phyloP scores from a whole-genome alignment of 2,888 invertebrate genomes.

The Buathra laborator region DNA sequence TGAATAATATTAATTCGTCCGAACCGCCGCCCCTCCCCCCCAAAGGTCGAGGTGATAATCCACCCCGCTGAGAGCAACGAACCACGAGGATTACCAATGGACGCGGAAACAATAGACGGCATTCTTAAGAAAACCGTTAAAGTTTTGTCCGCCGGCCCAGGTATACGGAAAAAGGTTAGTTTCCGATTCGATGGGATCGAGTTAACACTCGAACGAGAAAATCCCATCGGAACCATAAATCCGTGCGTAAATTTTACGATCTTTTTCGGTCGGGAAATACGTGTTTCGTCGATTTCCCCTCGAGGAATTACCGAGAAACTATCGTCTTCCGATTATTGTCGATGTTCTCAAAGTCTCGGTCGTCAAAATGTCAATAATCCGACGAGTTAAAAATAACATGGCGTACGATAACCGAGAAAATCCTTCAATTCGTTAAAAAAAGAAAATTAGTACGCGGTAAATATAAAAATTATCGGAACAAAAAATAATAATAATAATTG shows the following conservation, averaged over 20 bases:
- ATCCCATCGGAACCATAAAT: conserved; percentile 56
- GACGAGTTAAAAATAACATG: no score
- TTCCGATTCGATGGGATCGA: conserved; percentile 4
- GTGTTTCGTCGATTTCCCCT: no score
- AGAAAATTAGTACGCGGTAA: no score
- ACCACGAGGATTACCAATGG: conserved; percentile 11
- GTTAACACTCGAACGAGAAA: neutral
- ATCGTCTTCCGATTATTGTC: neutral
- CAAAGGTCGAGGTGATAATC: neutral
- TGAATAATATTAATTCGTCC: no score
- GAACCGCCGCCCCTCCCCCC: neutral
- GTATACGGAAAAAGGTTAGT: conserved; percentile 35
- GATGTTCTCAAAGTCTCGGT: neutral
- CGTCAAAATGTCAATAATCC: neutral
- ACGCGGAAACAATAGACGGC: conserved; percentile 34
- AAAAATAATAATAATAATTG: no score
- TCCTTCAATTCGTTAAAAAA: no score
- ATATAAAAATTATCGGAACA: no score
- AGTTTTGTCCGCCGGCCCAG: conserved; percentile 15
- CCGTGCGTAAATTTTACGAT: conserved; percentile 53
- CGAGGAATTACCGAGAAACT: no score
- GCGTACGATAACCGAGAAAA: no score
- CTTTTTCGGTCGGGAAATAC: conserved; percentile 33
- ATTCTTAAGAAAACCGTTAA: conserved; percentile 23
- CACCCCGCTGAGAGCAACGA: neutral